phyloP scores from a whole-genome alignment of 2,888 invertebrate genomes.

The Callosobruchus maculatus region DNA sequence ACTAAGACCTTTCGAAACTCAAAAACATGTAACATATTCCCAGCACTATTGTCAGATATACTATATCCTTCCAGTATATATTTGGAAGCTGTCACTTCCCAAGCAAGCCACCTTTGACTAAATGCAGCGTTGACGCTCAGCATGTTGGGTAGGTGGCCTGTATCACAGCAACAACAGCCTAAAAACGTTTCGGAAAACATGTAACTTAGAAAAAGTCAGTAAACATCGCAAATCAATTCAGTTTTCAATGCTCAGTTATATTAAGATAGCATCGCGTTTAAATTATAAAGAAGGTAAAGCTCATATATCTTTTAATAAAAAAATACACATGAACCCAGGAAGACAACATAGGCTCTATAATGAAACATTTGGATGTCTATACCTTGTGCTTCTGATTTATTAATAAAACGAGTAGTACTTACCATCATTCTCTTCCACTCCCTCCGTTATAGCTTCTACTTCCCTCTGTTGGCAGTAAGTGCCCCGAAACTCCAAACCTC shows the following conservation, averaged over 20 bases:
- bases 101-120: slow-evolving; percentile 94
- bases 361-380: no score
- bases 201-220: no score
- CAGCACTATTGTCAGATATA: slow-evolving; percentile 95
- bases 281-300: no score
- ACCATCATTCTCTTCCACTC: slow-evolving; percentile 93
- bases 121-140: slow-evolving; percentile 96
- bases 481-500: slow-evolving; percentile 95
- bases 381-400: no score
- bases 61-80: slow-evolving; percentile 98
- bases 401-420: neutral
- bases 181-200: slow-evolving; percentile 19
- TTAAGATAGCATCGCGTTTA: no score
- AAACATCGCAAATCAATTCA: no score
- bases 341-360: neutral
- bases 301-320: no score
- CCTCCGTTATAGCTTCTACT: slow-evolving; percentile 97
- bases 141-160: slow-evolving; percentile 83
- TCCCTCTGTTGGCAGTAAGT: slow-evolving; percentile 99
- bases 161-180: slow-evolving; percentile 88
- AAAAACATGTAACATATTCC: slow-evolving; percentile 95
- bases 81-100: slow-evolving; percentile 95
- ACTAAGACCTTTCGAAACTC: slow-evolving; percentile 96
- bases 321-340: no score
- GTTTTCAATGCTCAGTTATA: no score